Evolutionary conservation across 2,888 invertebrate species (phyloP).

Genomic region (Acanthacorydalis orientalis): DNA sequence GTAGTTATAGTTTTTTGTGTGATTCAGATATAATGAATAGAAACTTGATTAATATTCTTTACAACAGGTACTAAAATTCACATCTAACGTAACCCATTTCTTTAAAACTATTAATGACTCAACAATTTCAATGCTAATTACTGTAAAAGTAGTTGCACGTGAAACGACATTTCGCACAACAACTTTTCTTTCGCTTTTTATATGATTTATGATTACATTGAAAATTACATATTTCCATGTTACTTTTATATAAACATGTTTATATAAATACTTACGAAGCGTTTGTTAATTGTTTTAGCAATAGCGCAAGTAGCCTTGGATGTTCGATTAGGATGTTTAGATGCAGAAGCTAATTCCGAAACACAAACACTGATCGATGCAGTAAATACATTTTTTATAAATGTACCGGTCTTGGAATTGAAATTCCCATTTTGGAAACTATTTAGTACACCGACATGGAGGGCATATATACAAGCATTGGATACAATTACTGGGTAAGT

Average conservation of each 20-base stretch:
- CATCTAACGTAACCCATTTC: no score
- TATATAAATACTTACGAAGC: conserved; percentile 4
- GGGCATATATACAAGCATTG: conserved; percentile 41
- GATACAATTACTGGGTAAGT: conserved; percentile 49
- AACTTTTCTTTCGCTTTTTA: neutral
- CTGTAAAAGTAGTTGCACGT: no score
- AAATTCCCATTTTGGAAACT: conserved; percentile 50
- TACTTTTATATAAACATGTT: neutral
- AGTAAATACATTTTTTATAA: conserved; percentile 45
- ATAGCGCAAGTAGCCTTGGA: conserved; percentile 49
- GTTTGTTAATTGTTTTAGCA: conserved; percentile 27
- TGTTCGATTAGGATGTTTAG: conserved; percentile 44
- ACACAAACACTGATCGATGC: conserved; percentile 48
- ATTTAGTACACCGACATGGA: conserved; percentile 44
- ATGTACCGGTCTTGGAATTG: conserved; percentile 45
- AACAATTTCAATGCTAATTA: no score
- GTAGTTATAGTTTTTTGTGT: no score
- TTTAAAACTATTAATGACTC: no score
- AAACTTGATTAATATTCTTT: no score
- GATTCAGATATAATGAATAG: no score
- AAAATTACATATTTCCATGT: conserved; percentile 1
- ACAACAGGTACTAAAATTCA: no score
- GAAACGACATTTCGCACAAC: neutral
- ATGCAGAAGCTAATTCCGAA: conserved; percentile 32
- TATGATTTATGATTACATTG: neutral